Base-by-base conservation (phyloP, 2,113 vertebrate species). In the Ellobius talpinus region DNA sequence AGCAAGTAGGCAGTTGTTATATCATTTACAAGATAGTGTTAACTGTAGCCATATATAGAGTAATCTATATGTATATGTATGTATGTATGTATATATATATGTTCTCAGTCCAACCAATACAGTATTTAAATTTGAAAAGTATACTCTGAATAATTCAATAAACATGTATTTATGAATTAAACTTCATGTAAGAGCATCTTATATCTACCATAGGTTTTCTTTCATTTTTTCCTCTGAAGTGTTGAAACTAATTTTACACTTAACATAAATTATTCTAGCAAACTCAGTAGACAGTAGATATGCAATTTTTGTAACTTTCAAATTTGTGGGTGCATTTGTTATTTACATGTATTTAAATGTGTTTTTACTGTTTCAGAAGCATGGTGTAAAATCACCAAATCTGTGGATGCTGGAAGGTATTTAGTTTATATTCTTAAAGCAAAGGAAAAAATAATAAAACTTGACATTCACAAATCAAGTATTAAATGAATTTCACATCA, bases 231-330 rank as follows among this genome's bases (percentile, higher is more conserved):
- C 24, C 72, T 70, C 2, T 58, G n/a, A 42, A 89, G 12, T 39
- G 29, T 55, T 95, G 11, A 93, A 88, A 92, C 84, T 88, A 72
- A 90, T 88, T 88, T 82, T 72, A 92, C 1, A 39, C 23, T 78
- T 88, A 9, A 24, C 3, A 86, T n/a, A 81, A 23, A 14, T 76
- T 16, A 9, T 36, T 77, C 9, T 66, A 6, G 12, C 63, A 87
- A 70, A 45, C 33, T 85, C 1, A 50, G 52, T 21, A 36, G 13
- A 50, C 1, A 88, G 5, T 33, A 47, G 21, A 36, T n/a, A 90
- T 85, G 19, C 33, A 61, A 23, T 10, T 85, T 90, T 63, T 16
- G 79, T 76, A 33, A 85, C 50, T 61, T 16, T 70, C 63, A 52
- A 84, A 74, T 14, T 36, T 88, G 10, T 87, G 50, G 1, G 47